These are phyloP conservation scores for Epinephelus malabaricus DNA, from an alignment of 2,797 vertebrate species.

Conservation along the genomic window DNA sequence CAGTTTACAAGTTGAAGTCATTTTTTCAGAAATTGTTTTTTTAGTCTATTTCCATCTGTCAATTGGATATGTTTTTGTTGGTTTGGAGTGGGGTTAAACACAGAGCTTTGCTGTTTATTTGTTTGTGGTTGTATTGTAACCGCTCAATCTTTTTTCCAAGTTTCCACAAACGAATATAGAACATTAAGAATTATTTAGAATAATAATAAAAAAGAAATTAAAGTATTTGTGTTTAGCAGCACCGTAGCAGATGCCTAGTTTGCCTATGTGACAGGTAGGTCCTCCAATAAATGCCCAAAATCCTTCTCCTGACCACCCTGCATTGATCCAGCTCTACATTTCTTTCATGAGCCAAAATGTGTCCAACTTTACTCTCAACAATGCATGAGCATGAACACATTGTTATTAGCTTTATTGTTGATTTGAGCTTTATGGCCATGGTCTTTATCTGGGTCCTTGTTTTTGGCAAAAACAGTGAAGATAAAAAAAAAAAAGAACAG, in stretches of 20 bases:
- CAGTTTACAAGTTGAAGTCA: background rate
- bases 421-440: background rate
- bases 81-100: background rate
- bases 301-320: background rate
- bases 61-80: slow-evolving; percentile 11
- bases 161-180: background rate
- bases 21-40: background rate
- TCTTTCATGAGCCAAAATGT: background rate
- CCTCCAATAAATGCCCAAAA: background rate
- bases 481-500: background rate
- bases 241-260: background rate
- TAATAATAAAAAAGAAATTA: background rate
- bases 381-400: background rate
- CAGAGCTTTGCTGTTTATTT: background rate
- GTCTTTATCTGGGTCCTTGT: slow-evolving; percentile 1
- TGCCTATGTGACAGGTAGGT: background rate
- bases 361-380: background rate
- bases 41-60: slow-evolving; percentile 1
- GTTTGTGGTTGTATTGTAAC: slow-evolving; percentile 1
- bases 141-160: background rate
- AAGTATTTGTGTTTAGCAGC: too few species aligned
- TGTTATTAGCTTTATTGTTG: slow-evolving; percentile 7
- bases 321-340: background rate
- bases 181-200: background rate
- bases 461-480: background rate